A percentile compares a stretch with the other conserved stretches of the same genome.
Evolutionary conservation across 1,140 invertebrate species (phyloP).

Genomic region (Drosophila bocqueti): DNA sequence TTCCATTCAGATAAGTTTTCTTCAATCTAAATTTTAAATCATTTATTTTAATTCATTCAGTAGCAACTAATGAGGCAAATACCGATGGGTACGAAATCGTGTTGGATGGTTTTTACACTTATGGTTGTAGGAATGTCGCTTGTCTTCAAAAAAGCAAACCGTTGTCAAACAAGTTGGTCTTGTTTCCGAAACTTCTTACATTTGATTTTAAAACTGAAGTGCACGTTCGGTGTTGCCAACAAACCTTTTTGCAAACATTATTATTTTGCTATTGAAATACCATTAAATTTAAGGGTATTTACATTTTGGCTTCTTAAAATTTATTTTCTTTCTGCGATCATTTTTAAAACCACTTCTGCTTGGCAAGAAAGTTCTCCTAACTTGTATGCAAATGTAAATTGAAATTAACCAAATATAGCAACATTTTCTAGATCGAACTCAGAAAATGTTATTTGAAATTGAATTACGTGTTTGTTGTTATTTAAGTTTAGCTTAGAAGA

Average conservation of each 20-base stretch:
- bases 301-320: not conserved
- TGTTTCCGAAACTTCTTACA: constrained; percentile 1
- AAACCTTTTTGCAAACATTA: not conserved
- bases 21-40: not conserved
- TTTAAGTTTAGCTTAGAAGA: too few relatives aligned
- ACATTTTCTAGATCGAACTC: not conserved
- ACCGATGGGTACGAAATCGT: not conserved
- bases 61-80: not conserved
- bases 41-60: not conserved
- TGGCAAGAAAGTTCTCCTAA: not conserved
- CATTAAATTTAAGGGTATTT: not conserved
- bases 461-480: too few relatives aligned
- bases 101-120: not conserved
- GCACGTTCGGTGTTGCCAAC: not conserved
- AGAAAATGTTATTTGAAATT: not conserved
- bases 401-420: not conserved
- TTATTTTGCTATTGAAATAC: not conserved
- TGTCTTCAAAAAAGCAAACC: not conserved
- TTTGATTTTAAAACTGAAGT: not conserved
- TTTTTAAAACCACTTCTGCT: not conserved
- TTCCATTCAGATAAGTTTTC: not conserved
- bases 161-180: too few relatives aligned
- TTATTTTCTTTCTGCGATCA: not conserved
- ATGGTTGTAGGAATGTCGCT: not conserved
- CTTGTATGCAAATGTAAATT: not conserved